A percentile compares a stretch with the other conserved stretches of the same genome.
Conservation (phyloP, 2,113 vertebrate genomes). For the Cygnus buccinator region DNA sequence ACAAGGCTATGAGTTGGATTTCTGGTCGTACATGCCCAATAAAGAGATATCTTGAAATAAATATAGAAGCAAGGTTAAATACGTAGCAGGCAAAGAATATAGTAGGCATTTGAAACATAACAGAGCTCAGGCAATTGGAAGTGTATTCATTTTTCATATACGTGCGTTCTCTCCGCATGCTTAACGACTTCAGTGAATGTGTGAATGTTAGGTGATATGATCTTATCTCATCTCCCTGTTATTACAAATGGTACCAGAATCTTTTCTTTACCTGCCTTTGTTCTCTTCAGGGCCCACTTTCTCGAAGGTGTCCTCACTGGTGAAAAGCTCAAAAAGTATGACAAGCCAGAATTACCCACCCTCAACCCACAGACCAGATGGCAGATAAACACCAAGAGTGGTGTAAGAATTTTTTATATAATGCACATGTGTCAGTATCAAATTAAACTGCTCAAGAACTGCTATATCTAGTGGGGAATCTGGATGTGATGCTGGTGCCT, state of each 20-base stretch:
- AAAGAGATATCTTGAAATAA: background rate
- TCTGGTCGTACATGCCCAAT: background rate
- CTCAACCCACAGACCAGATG: slow-evolving; percentile 80
- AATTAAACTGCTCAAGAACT: background rate
- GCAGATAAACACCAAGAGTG: slow-evolving; percentile 79
- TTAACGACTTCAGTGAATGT: background rate
- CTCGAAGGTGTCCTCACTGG: slow-evolving; percentile 80
- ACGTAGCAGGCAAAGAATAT: background rate
- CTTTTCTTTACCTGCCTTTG: background rate
- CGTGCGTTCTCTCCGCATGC: background rate
- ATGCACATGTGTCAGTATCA: fast-evolving
- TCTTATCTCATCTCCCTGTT: background rate
- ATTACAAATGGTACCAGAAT: background rate
- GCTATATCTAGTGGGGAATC: background rate
- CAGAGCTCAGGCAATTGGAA: background rate
- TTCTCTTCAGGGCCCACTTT: slow-evolving; percentile 84
- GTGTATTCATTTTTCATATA: background rate
- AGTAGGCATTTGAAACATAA: background rate
- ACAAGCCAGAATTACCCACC: slow-evolving; percentile 77
- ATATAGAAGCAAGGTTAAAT: background rate
- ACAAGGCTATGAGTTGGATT: background rate
- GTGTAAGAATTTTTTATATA: slow-evolving; percentile 72
- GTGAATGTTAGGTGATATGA: background rate
- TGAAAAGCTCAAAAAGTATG: slow-evolving; percentile 78
- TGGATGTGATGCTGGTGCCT: background rate